Conservation (phyloP, 2,888 invertebrate species). For the Cactoblastis cactorum region DNA sequence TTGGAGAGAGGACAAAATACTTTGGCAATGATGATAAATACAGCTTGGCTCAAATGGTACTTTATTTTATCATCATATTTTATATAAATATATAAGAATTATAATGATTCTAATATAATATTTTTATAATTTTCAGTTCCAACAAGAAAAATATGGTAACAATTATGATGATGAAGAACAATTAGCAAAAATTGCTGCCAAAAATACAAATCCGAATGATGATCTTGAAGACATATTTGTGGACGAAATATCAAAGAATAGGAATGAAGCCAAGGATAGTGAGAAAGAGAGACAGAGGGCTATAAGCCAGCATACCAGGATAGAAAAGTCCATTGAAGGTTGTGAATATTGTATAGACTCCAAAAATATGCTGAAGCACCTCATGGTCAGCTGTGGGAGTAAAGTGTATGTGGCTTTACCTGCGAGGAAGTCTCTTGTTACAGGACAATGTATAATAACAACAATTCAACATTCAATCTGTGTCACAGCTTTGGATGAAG, state of each 20-base stretch:
- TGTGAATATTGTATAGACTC: slow-evolving; percentile 93
- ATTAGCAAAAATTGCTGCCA: slow-evolving; percentile 86
- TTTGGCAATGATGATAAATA: slow-evolving; percentile 95
- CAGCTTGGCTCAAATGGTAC: slow-evolving; percentile 90
- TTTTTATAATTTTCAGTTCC: slow-evolving; percentile 77
- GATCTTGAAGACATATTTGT: slow-evolving; percentile 93
- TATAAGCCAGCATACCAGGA: slow-evolving; percentile 85
- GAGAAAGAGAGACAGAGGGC: slow-evolving; percentile 82
- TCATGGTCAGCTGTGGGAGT: slow-evolving; percentile 88
- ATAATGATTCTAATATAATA: not conserved
- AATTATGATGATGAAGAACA: slow-evolving; percentile 89
- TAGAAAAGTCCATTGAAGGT: slow-evolving; percentile 85
- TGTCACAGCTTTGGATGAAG: slow-evolving; percentile 93
- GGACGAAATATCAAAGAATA: slow-evolving; percentile 85
- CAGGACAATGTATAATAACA: slow-evolving; percentile 91
- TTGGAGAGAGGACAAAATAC: slow-evolving; percentile 87
- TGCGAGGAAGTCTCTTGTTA: slow-evolving; percentile 86
- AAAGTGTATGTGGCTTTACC: slow-evolving; percentile 93
- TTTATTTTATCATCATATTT: too few relatives aligned
- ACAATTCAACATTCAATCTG: slow-evolving; percentile 90
- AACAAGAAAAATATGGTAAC: slow-evolving; percentile 88
- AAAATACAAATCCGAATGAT: slow-evolving; percentile 82
- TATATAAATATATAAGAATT: too few relatives aligned
- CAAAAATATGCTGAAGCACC: slow-evolving; percentile 88
- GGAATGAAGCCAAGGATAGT: slow-evolving; percentile 80